Percentiles rank a stretch among this genome's conserved stretches.
Evolutionary conservation across 2,797 vertebrate genomes (phyloP).

Genomic region (Emydoidea blandingii): DNA sequence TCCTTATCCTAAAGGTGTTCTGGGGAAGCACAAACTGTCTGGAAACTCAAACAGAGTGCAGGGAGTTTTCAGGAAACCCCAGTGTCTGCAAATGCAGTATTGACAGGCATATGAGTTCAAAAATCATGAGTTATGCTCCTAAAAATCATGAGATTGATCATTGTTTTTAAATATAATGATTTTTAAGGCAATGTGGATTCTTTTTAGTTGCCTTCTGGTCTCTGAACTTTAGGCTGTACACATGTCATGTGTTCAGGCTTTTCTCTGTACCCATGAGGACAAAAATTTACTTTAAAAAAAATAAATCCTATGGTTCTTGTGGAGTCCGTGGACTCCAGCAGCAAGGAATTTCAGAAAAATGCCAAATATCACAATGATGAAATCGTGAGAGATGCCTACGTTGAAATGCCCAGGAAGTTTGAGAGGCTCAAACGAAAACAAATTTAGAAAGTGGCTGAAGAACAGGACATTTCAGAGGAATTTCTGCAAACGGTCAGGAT

Average conservation of each 20-base stretch:
- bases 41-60: neutral
- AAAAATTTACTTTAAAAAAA: neutral
- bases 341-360: neutral
- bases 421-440: neutral
- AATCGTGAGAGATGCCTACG: neutral
- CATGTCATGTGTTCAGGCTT: neutral
- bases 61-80: neutral
- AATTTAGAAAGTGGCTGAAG: neutral
- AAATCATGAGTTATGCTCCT: accelerated
- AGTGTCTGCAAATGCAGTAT: accelerated
- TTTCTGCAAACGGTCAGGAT: neutral
- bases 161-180: neutral
- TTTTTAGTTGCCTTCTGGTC: neutral
- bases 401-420: neutral
- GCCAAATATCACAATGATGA: neutral
- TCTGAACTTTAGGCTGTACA: neutral
- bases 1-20: neutral
- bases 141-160: neutral
- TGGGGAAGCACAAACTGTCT: neutral
- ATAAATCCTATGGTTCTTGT: neutral
- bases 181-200: neutral
- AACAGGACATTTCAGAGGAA: neutral
- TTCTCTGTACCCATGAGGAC: neutral
- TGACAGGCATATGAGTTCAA: neutral
- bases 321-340: neutral